Evolutionary conservation across 2,797 vertebrate species (phyloP).

Genomic region (Momotus momota): DNA sequence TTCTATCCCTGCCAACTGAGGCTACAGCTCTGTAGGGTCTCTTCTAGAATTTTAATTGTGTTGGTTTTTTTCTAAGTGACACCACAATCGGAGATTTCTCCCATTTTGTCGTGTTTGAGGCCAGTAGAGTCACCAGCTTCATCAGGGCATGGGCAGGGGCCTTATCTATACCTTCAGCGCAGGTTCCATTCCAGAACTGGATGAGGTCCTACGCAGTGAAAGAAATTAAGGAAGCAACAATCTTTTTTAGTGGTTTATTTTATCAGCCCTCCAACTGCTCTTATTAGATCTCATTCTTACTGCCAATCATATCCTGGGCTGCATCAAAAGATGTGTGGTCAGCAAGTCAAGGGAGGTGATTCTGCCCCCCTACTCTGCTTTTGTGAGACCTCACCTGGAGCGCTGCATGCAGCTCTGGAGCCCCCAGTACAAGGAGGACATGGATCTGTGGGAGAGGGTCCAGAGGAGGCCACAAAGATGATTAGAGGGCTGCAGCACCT

Average conservation of each 20-base stretch:
- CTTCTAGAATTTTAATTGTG: neutral
- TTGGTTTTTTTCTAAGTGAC: neutral
- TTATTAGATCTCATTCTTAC: rapidly evolving
- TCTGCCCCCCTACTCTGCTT: too few relatives aligned
- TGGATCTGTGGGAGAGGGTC: too few relatives aligned
- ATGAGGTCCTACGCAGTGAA: neutral
- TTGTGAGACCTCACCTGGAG: too few relatives aligned
- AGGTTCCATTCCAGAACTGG: neutral
- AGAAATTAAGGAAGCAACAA: neutral
- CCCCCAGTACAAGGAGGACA: too few relatives aligned
- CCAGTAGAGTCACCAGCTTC: neutral
- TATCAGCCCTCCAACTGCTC: neutral
- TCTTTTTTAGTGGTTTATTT: neutral
- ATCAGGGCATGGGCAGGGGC: neutral
- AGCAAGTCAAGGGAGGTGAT: too few relatives aligned
- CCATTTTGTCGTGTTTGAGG: neutral
- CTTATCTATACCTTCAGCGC: neutral
- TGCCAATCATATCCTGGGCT: too few relatives aligned
- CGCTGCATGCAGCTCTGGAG: too few relatives aligned
- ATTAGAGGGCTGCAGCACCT: too few relatives aligned
- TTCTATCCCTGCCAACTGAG: neutral
- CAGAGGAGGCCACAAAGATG: too few relatives aligned
- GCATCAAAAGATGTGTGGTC: too few relatives aligned
- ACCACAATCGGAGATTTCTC: neutral
- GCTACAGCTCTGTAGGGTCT: neutral